phyloP scores from a whole-genome alignment of 1,140 invertebrate species.

The Gryllus bimaculatus region DNA sequence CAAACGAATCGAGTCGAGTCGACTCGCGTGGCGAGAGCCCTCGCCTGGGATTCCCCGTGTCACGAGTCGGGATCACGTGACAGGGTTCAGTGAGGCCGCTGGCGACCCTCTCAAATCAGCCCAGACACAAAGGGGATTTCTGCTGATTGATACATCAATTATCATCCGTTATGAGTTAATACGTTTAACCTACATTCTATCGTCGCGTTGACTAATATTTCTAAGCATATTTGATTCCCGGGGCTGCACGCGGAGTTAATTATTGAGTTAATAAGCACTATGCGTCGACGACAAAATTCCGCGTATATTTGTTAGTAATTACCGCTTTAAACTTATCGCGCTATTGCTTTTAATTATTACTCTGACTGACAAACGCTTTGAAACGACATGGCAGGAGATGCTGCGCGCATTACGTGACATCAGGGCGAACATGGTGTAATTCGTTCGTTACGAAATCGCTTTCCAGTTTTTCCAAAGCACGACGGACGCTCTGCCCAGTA shows the following conservation, averaged over 20 bases:
- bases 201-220: neutral
- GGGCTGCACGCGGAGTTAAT: neutral
- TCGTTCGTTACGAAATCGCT: neutral
- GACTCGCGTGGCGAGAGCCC: neutral
- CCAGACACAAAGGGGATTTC: neutral
- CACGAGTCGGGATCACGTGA: neutral
- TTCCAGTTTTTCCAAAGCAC: neutral
- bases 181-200: slow-evolving; percentile 1
- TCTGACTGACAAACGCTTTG: slow-evolving; percentile 1
- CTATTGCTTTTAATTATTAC: slow-evolving; percentile 6
- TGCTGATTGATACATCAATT: slow-evolving; percentile 5
- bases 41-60: neutral
- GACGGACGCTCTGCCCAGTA: too few relatives aligned
- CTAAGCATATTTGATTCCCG: slow-evolving; percentile 1
- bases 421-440: neutral
- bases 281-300: neutral
- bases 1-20: too few relatives aligned
- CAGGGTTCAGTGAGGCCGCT: neutral
- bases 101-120: neutral
- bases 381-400: neutral
- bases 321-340: neutral
- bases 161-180: slow-evolving; percentile 1
- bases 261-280: slow-evolving; percentile 5
- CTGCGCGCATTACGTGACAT: neutral
- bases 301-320: slow-evolving; percentile 2